Percentiles rank a stretch among this genome's conserved stretches.
Conservation (phyloP, 2,113 vertebrate genomes). For the Pelecanus crispus region DNA sequence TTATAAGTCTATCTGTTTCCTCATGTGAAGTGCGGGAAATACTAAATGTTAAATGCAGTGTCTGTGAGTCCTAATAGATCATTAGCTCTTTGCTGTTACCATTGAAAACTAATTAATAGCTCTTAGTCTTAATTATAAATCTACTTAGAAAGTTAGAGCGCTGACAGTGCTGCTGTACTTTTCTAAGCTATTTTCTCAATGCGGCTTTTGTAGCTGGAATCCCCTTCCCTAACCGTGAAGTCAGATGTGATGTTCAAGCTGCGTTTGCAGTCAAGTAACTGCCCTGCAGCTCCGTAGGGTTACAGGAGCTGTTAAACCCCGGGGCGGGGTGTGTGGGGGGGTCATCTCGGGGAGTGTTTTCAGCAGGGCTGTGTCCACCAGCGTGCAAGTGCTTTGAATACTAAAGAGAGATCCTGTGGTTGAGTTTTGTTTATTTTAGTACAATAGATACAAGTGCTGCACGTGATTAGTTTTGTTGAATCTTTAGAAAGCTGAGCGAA, state of each 20-base stretch:
- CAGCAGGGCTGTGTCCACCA: not conserved
- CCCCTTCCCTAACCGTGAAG: not conserved
- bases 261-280: not conserved
- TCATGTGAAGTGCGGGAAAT: not conserved
- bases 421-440: slow-evolving; percentile 5
- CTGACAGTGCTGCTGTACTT: not conserved
- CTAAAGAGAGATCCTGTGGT: not conserved
- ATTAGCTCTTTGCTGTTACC: not conserved
- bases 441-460: not conserved
- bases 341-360: not conserved
- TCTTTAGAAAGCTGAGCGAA: not conserved
- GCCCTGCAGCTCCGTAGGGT: not conserved
- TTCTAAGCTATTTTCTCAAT: not conserved
- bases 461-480: not conserved
- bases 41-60: not conserved
- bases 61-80: not conserved
- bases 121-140: not conserved
- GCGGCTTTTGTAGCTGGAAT: not conserved
- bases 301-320: not conserved
- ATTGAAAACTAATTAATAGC: not conserved
- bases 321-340: too few species aligned
- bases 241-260: not conserved
- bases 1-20: not conserved
- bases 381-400: not conserved
- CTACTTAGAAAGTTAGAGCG: not conserved